A percentile compares a stretch with the other conserved stretches of the same genome.
Evolutionary conservation across 1,140 invertebrate genomes (phyloP).

Genomic region (Pseudomyrmex flavicornis): DNA sequence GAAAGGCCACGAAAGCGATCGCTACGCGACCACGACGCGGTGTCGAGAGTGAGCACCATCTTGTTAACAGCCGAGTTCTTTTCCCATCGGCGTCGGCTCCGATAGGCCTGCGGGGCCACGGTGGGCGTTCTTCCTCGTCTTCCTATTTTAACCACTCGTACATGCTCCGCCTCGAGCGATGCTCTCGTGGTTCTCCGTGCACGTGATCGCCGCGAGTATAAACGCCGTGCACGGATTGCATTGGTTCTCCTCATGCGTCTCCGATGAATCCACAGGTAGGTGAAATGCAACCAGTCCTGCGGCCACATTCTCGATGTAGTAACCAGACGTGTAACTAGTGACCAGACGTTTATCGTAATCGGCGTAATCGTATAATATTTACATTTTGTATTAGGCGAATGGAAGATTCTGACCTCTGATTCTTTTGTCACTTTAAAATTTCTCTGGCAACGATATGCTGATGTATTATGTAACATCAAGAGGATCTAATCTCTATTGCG

Average conservation of each 20-base stretch:
- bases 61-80: constrained; percentile 84
- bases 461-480: not conserved
- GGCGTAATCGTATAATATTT: not conserved
- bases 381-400: not conserved
- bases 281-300: constrained; percentile 34
- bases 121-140: constrained; percentile 84
- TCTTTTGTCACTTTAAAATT: not conserved
- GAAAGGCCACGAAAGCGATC: constrained; percentile 66
- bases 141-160: constrained; percentile 82
- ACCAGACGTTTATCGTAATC: not conserved
- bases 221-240: constrained; percentile 12
- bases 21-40: constrained; percentile 70
- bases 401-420: not conserved
- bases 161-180: constrained; percentile 82
- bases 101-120: constrained; percentile 82
- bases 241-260: constrained; percentile 49
- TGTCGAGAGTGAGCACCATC: constrained; percentile 82
- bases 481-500: not conserved
- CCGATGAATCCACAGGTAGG: constrained; percentile 59
- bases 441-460: not conserved
- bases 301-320: constrained; percentile 23
- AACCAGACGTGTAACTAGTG: not conserved
- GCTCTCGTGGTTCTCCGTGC: constrained; percentile 67
- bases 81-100: constrained; percentile 81
- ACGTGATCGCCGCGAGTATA: constrained; percentile 57